These are phyloP conservation scores for Chloropsis hardwickii DNA, from an alignment of 2,113 vertebrate genomes.

Conservation along the genomic window DNA sequence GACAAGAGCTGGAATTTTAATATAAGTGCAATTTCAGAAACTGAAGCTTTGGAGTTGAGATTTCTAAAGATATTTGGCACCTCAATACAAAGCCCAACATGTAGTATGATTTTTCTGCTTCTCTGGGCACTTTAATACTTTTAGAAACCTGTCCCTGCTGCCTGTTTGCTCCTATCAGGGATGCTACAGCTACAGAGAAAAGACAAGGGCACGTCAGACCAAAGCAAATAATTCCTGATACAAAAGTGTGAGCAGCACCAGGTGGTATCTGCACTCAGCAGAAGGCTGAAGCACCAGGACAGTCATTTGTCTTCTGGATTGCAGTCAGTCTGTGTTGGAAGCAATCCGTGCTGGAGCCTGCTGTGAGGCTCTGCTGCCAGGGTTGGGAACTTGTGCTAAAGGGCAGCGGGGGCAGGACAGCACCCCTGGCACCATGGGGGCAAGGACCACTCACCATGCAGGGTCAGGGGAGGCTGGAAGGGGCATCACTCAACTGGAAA, in stretches of 20 bases:
- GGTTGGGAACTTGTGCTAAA: background rate
- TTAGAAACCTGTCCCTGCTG: background rate
- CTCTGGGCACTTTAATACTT: background rate
- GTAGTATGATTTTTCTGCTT: background rate
- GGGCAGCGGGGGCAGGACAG: background rate
- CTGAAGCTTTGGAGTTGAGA: background rate
- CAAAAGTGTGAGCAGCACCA: background rate
- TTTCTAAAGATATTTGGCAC: background rate
- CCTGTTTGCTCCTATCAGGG: background rate
- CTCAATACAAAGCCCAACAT: background rate
- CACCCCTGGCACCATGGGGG: background rate
- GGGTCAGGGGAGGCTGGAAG: background rate
- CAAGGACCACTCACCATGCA: background rate
- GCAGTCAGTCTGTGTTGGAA: background rate
- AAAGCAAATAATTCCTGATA: background rate
- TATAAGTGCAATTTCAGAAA: background rate
- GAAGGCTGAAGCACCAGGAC: background rate
- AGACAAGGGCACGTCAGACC: background rate
- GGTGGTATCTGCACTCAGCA: background rate
- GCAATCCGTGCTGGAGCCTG: fast-evolving
- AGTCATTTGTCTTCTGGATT: background rate
- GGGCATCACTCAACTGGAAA: background rate
- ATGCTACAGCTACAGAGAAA: background rate
- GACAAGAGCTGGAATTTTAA: background rate
- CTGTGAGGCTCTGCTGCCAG: background rate